phyloP scores from a whole-genome alignment of 2,888 invertebrate genomes.

The Erebia aethiops region DNA sequence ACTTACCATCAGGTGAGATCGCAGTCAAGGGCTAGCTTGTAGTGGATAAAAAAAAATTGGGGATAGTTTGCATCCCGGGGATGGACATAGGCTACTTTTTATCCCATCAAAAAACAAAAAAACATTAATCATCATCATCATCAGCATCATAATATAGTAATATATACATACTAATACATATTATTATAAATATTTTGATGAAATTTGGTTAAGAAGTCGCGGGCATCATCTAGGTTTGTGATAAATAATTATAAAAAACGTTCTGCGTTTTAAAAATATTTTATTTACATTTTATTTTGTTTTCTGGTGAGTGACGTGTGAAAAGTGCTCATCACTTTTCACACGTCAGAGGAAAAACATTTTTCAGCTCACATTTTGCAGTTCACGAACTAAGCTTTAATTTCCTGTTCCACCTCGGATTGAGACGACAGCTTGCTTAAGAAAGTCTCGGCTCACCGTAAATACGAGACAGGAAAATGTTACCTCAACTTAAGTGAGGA shows the following conservation, averaged over 20 bases:
- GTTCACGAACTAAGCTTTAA: constrained; percentile 42
- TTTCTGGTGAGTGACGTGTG: background rate
- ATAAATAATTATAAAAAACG: background rate
- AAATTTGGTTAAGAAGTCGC: too few species aligned
- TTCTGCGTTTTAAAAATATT: background rate
- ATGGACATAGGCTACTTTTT: too few species aligned
- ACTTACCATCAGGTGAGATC: too few species aligned
- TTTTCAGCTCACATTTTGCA: constrained; percentile 28
- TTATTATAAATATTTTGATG: too few species aligned
- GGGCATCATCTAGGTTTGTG: too few species aligned
- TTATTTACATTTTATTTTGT: constrained; percentile 9
- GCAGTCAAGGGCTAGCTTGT: too few species aligned
- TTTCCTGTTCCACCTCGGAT: constrained; percentile 53
- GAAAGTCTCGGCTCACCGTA: constrained; percentile 63
- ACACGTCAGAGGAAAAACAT: constrained; percentile 11
- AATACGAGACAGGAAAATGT: constrained; percentile 78
- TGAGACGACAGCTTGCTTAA: constrained; percentile 65
- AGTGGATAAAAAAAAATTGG: too few species aligned
- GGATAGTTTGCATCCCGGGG: too few species aligned
- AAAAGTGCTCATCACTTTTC: constrained; percentile 12
- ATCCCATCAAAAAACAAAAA: too few species aligned
- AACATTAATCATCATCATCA: too few species aligned
- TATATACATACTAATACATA: too few species aligned
- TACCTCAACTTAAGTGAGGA: constrained; percentile 74
- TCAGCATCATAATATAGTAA: too few species aligned